Base-by-base conservation (phyloP, 1,140 invertebrate species). In the Trichogramma pretiosum region DNA sequence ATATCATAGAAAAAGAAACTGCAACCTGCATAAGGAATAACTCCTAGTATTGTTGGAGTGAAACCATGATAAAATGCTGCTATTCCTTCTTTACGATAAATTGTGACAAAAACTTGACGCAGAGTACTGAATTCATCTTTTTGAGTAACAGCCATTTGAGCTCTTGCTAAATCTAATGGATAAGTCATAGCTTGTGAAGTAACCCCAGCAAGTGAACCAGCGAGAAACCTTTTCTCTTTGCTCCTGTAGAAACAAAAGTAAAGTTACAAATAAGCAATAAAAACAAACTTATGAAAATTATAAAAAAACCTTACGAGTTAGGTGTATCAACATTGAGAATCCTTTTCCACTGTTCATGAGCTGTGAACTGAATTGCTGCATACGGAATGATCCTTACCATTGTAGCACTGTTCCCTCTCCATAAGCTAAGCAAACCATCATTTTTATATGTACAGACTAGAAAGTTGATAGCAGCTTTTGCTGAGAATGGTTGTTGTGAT, bases 1-100 rank as follows among this genome's bases (percentile, higher is more conserved):
- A 87, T 87, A 73, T 98, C 95, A 68, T 96, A 99, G 0, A 93
- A 97, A 66, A 90, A 98, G 72, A 99, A 99, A 33, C 92, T 94
- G 37, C 86, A 87, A 9, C 96, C 96, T 10, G 96, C 94, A 72
- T 99, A 99, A 0, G 93, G 93, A 58, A 98, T 88, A 0, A 95
- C 91, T 3, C 96, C 96, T 2, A 94, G 63, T 16, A 98, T 78
- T 0, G 95, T 97, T 2, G 94, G 89, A 24, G 81, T 74, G 64
- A 91, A 93, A 0, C 95, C 95, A 52, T 84, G 70, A 66, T 93
- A 98, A 30, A 97, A 78, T 0, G 85, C 81, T 28, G 65, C 34
- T 2, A 84, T 61, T 0, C 95, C 93, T 73, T 97, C 92, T 46
- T 83, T 74, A 40, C 73, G 63, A 62, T 85, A 87, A 44, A 93